Evolutionary conservation across 2,113 vertebrate genomes (phyloP).

Genomic region (Onychostoma macrolepis): DNA sequence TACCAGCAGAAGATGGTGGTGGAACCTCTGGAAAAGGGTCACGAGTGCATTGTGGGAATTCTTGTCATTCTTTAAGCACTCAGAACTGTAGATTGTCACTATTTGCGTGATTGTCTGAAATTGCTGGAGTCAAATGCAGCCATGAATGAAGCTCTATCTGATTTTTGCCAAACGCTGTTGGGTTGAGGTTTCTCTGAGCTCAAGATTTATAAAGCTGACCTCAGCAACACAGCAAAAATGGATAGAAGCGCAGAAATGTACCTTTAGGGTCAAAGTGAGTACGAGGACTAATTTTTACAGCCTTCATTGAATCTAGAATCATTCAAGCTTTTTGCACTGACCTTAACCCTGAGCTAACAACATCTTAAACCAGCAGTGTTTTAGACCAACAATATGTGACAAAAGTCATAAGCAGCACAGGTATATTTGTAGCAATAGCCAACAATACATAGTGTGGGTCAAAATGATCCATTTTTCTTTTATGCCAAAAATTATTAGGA

Average conservation of each 20-base stretch:
- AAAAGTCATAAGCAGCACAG: too few relatives aligned
- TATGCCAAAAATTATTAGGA: too few relatives aligned
- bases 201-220: not conserved
- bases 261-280: not conserved
- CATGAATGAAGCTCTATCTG: constrained; percentile 41
- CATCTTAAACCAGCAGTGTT: not conserved
- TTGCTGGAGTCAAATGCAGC: constrained; percentile 19
- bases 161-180: not conserved
- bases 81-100: constrained; percentile 13
- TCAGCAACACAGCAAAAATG: not conserved
- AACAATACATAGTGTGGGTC: too few relatives aligned
- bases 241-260: not conserved
- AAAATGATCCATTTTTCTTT: too few relatives aligned
- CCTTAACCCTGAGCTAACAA: not conserved
- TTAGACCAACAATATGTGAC: not conserved
- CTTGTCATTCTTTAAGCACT: not conserved
- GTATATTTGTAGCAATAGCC: too few relatives aligned
- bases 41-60: constrained; percentile 40
- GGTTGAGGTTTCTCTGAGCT: not conserved
- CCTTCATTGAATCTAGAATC: not conserved
- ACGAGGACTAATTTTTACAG: not conserved
- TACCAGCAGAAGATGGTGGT: constrained; percentile 41
- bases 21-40: constrained; percentile 8
- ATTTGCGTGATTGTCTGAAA: constrained; percentile 31
- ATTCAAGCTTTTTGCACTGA: not conserved